Conservation (phyloP, 2,113 vertebrate genomes). For the Castor canadensis region DNA sequence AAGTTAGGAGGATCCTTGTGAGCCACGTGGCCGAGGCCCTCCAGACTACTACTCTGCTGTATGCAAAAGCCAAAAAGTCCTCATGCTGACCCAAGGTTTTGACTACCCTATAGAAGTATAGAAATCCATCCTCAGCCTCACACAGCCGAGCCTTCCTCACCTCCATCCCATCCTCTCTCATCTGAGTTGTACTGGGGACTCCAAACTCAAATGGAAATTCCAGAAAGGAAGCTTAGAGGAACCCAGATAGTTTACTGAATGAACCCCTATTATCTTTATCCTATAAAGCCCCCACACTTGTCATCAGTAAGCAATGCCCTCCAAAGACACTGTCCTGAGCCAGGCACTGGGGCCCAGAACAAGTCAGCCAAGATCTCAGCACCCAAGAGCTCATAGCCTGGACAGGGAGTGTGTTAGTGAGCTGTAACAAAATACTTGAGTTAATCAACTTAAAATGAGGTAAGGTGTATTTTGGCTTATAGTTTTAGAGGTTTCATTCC, state of each 20-base stretch:
- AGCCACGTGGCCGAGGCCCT: background rate
- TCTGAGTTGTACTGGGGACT: background rate
- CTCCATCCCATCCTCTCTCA: background rate
- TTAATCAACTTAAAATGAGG: background rate
- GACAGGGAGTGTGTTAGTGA: background rate
- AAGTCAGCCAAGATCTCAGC: background rate
- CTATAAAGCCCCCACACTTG: no score
- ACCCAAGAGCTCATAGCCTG: background rate
- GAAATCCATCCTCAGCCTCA: background rate
- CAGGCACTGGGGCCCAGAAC: background rate
- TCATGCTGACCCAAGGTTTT: background rate
- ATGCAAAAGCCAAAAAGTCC: background rate
- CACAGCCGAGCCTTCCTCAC: background rate
- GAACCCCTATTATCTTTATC: background rate
- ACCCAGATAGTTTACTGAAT: background rate
- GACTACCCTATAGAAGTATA: fast-evolving
- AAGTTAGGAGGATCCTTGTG: background rate
- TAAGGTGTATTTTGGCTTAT: background rate
- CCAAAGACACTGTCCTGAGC: background rate
- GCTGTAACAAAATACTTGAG: background rate
- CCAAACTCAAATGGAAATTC: background rate
- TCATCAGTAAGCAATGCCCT: background rate
- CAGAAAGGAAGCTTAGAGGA: background rate
- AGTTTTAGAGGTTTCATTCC: background rate
- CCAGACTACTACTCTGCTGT: background rate